These are phyloP conservation scores for Circaetus cinerascens DNA, from an alignment of 2,113 vertebrate genomes.

Conservation along the genomic window DNA sequence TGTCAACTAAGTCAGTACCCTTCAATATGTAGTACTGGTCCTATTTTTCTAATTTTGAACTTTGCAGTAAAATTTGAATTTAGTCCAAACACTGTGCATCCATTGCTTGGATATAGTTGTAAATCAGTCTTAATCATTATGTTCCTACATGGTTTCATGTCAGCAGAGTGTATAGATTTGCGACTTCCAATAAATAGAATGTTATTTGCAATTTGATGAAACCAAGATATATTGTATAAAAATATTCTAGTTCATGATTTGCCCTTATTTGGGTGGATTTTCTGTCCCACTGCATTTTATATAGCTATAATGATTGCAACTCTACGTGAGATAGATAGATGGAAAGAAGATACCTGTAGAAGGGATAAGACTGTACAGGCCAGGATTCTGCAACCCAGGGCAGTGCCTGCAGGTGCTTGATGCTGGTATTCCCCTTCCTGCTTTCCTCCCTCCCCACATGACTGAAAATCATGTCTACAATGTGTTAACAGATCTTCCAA, in stretches of 20 bases:
- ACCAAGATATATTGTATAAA: neutral
- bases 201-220: neutral
- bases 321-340: neutral
- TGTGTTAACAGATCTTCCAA: neutral
- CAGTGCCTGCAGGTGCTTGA: neutral
- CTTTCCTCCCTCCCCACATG: neutral
- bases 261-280: neutral
- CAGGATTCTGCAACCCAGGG: neutral
- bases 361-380: neutral
- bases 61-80: neutral
- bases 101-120: neutral
- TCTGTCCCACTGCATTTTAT: neutral
- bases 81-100: neutral
- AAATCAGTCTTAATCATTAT: neutral
- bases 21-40: neutral
- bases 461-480: neutral
- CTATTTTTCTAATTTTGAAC: neutral
- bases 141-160: neutral
- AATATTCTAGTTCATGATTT: neutral
- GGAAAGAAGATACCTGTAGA: neutral
- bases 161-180: neutral
- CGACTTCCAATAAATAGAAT: neutral
- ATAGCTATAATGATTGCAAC: neutral
- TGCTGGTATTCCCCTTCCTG: neutral
- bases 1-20: neutral